Percentiles rank a stretch among this genome's conserved stretches.
Evolutionary conservation across 2,888 invertebrate genomes (phyloP).

Genomic region (Antheraea yamamai): DNA sequence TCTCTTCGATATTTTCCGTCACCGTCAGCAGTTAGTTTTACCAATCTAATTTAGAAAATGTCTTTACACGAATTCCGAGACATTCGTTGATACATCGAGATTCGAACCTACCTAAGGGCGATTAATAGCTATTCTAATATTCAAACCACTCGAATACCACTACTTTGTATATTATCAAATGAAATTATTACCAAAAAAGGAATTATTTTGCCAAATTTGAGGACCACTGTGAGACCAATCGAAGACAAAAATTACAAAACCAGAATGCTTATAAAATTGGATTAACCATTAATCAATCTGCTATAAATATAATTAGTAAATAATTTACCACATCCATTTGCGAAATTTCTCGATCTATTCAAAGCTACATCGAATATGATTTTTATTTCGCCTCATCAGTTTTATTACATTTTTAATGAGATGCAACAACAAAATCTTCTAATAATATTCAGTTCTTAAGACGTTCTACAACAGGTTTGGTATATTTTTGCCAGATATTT

Average conservation of each 20-base stretch:
- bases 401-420: background rate
- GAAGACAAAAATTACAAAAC: background rate
- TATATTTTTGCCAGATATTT: background rate
- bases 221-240: background rate
- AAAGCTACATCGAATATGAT: background rate
- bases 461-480: constrained; percentile 3
- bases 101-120: too few species aligned
- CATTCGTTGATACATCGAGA: too few species aligned
- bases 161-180: background rate
- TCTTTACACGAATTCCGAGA: too few species aligned
- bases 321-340: background rate
- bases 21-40: too few species aligned
- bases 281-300: background rate
- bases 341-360: background rate
- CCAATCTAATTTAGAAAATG: too few species aligned
- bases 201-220: background rate
- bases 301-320: background rate
- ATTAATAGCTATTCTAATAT: too few species aligned
- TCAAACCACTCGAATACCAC: too few species aligned
- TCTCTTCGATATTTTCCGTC: too few species aligned
- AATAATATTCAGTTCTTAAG: background rate
- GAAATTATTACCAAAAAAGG: background rate
- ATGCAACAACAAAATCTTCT: background rate
- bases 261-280: background rate
- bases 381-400: background rate